A percentile compares a stretch with the other conserved stretches of the same genome.
These are phyloP conservation scores for Pleuronectes platessa DNA, from an alignment of 2,113 vertebrate genomes.

Conservation along the genomic window DNA sequence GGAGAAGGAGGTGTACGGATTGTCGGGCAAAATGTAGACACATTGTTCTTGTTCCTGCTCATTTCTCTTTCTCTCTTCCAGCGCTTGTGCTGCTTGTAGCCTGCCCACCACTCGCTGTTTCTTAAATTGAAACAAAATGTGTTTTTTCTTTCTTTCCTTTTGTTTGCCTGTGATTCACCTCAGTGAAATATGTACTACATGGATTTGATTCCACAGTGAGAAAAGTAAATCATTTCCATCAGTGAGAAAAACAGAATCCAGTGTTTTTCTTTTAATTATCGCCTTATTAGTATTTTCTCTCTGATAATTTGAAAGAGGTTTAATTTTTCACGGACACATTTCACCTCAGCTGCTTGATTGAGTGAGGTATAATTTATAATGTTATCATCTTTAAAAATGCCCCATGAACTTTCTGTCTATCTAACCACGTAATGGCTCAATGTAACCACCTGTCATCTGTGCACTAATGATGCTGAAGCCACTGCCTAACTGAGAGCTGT, in stretches of 20 bases:
- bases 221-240: conserved; percentile 33
- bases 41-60: conserved; percentile 30
- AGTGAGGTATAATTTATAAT: conserved; percentile 39
- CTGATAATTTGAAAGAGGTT: neutral
- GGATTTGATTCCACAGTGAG: conserved; percentile 43
- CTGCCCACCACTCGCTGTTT: neutral
- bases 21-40: conserved; percentile 49
- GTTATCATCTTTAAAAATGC: conserved; percentile 40
- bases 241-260: conserved; percentile 19
- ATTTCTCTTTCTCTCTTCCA: conserved; percentile 4
- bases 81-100: conserved; percentile 1
- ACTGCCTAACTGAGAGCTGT: conserved; percentile 53
- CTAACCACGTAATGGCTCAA: conserved; percentile 33
- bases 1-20: conserved; percentile 7
- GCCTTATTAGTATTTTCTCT: conserved; percentile 34
- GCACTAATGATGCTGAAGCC: conserved; percentile 44
- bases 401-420: conserved; percentile 31
- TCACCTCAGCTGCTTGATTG: conserved; percentile 34
- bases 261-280: conserved; percentile 19
- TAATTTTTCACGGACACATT: conserved; percentile 33
- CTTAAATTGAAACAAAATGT: conserved; percentile 18
- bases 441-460: conserved; percentile 55
- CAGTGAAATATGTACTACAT: conserved; percentile 44
- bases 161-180: conserved; percentile 6
- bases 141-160: conserved; percentile 5